Percentiles rank a stretch among this genome's conserved stretches.
These are phyloP conservation scores for Berghia stephanieae DNA, from an alignment of 1,140 invertebrate genomes.

Conservation along the genomic window DNA sequence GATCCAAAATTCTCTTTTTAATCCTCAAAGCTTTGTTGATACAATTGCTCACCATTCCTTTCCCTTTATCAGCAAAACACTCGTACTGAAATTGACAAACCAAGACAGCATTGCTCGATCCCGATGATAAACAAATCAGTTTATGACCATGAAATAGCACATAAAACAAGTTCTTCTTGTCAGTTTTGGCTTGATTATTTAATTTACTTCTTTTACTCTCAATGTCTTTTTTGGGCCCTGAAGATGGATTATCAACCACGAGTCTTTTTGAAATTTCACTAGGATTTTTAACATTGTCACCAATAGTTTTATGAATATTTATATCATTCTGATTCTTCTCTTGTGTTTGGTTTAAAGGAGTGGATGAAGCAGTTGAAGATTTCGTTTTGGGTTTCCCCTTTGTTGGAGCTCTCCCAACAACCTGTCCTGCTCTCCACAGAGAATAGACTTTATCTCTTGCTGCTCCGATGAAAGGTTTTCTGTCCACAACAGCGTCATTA, in stretches of 20 bases:
- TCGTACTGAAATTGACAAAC: slow-evolving; percentile 24
- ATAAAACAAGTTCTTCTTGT: background rate
- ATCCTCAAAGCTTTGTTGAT: slow-evolving; percentile 16
- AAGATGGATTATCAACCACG: too few relatives aligned
- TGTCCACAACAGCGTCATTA: too few relatives aligned
- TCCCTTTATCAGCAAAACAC: slow-evolving; percentile 10
- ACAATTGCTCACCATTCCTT: slow-evolving; percentile 16
- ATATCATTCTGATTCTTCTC: too few relatives aligned
- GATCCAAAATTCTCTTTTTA: slow-evolving; percentile 13
- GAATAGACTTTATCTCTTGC: background rate
- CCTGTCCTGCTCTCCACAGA: slow-evolving; percentile 17
- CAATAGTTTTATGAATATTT: too few relatives aligned
- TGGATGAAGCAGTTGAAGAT: background rate
- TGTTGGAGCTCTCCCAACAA: slow-evolving; percentile 1
- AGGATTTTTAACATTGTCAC: too few relatives aligned
- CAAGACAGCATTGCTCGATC: background rate
- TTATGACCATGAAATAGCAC: slow-evolving; percentile 25
- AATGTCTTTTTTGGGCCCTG: background rate
- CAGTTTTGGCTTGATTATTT: background rate
- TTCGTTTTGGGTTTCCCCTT: background rate
- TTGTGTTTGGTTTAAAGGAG: too few relatives aligned
- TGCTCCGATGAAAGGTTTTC: too few relatives aligned
- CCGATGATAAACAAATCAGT: slow-evolving; percentile 8
- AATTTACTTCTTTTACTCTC: background rate
- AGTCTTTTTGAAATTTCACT: too few relatives aligned